A percentile compares a stretch with the other conserved stretches of the same genome.
Conservation (phyloP, 2,113 vertebrate species). For the Mus spicilegus region DNA sequence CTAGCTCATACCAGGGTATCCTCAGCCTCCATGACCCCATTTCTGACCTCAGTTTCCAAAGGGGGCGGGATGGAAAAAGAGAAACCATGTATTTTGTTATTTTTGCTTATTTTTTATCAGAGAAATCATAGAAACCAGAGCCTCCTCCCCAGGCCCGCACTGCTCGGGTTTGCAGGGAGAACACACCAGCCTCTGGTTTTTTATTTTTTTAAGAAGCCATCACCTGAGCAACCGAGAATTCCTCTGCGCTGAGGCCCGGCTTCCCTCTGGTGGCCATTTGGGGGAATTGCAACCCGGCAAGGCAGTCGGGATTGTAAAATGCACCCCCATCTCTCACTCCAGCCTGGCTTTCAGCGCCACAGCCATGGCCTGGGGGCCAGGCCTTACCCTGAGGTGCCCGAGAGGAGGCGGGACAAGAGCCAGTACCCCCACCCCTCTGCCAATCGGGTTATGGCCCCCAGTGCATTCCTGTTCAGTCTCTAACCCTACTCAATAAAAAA, state of each 20-base stretch:
- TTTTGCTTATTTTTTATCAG: slow-evolving; percentile 82
- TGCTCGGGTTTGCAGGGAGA: slow-evolving; percentile 64
- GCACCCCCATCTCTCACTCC: slow-evolving; percentile 47
- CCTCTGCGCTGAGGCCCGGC: slow-evolving; percentile 77
- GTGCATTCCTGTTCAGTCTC: slow-evolving; percentile 66
- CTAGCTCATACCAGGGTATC: slow-evolving; percentile 76
- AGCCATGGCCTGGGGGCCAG: slow-evolving; percentile 69
- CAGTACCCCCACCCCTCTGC: slow-evolving; percentile 70
- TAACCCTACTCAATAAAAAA: slow-evolving; percentile 74
- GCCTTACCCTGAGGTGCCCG: slow-evolving; percentile 73
- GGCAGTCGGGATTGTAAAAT: slow-evolving; percentile 19
- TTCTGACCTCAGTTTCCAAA: slow-evolving; percentile 80
- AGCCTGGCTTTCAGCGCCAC: slow-evolving; percentile 65
- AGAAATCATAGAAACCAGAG: slow-evolving; percentile 82
- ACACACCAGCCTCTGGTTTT: slow-evolving; percentile 84
- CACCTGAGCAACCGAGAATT: slow-evolving; percentile 81
- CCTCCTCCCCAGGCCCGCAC: slow-evolving; percentile 70
- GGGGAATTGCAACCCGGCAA: slow-evolving; percentile 66
- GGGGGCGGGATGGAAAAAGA: slow-evolving; percentile 71
- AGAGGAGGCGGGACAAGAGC: slow-evolving; percentile 65
- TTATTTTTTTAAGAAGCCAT: slow-evolving; percentile 84
- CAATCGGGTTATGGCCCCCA: slow-evolving; percentile 64
- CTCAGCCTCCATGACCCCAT: slow-evolving; percentile 49
- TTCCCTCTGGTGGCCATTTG: slow-evolving; percentile 78
- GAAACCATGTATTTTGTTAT: slow-evolving; percentile 82